These are phyloP conservation scores for Oscheius sp. DNA, from an alignment of 2,888 invertebrate genomes.

Conservation along the genomic window DNA sequence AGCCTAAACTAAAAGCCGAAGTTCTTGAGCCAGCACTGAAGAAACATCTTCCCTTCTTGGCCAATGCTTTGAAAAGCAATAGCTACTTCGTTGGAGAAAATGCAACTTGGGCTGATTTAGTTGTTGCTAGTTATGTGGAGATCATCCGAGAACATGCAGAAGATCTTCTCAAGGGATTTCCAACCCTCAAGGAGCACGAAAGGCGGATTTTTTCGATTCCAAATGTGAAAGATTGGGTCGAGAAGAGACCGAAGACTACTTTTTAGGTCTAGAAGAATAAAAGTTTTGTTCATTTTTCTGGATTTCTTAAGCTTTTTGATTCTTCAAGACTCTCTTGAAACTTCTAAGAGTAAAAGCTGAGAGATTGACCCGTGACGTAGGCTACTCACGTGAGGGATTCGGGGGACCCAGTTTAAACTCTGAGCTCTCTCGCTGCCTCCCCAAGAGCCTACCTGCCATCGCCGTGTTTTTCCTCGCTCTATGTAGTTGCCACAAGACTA, in stretches of 20 bases:
- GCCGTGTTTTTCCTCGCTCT: too few species aligned
- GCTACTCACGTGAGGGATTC: neutral
- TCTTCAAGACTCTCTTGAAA: neutral
- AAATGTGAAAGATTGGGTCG: constrained; percentile 56
- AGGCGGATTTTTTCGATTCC: constrained; percentile 59
- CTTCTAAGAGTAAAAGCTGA: too few species aligned
- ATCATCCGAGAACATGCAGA: neutral
- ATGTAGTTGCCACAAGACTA: too few species aligned
- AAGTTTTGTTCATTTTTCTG: neutral
- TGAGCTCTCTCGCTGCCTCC: neutral
- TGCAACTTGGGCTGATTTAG: constrained; percentile 58
- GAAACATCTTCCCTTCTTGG: constrained; percentile 54
- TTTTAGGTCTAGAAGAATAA: too few species aligned
- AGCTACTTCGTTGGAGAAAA: constrained; percentile 56
- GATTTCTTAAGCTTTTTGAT: neutral
- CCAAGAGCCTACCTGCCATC: too few species aligned
- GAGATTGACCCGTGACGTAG: neutral
- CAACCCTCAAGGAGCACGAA: constrained; percentile 34
- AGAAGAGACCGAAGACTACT: constrained; percentile 52
- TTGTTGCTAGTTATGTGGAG: constrained; percentile 42
- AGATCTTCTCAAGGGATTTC: neutral
- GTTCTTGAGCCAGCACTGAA: constrained; percentile 54
- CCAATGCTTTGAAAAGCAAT: constrained; percentile 40
- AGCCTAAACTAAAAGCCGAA: constrained; percentile 28
- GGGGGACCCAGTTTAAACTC: neutral